A percentile compares a stretch with the other conserved stretches of the same genome.
Evolutionary conservation across 1,140 invertebrate genomes (phyloP).

Genomic region (Steinernema feltiae): DNA sequence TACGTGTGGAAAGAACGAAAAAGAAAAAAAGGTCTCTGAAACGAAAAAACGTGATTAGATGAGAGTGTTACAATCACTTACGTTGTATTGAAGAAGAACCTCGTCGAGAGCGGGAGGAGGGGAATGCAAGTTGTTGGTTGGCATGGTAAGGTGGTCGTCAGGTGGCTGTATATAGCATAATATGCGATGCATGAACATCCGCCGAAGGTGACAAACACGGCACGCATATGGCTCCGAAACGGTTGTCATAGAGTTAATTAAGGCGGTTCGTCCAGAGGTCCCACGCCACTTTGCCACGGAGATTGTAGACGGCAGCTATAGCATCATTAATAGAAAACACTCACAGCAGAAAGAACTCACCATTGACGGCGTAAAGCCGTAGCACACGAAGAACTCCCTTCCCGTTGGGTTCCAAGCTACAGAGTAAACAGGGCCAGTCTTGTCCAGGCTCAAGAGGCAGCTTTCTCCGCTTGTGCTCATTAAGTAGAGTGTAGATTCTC

Average conservation of each 20-base stretch:
- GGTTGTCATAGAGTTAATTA: constrained; percentile 83
- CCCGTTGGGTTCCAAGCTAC: constrained; percentile 84
- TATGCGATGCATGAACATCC: too few relatives aligned
- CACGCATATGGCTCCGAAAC: constrained; percentile 81
- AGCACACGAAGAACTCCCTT: constrained; percentile 59
- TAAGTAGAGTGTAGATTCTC: constrained; percentile 82
- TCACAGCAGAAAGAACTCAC: constrained; percentile 36
- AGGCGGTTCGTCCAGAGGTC: constrained; percentile 81
- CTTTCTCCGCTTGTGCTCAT: constrained; percentile 73
- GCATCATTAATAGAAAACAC: not conserved
- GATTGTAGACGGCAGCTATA: constrained; percentile 73
- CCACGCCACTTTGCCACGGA: constrained; percentile 82
- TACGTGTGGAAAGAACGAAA: too few relatives aligned
- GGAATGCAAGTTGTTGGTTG: too few relatives aligned
- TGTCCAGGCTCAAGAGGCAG: constrained; percentile 66
- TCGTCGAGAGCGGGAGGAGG: too few relatives aligned
- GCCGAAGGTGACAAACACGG: too few relatives aligned
- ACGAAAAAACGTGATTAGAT: too few relatives aligned
- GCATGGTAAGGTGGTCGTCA: too few relatives aligned
- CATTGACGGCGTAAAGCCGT: constrained; percentile 78
- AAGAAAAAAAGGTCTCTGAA: too few relatives aligned
- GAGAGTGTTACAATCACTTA: too few relatives aligned
- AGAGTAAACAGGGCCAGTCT: constrained; percentile 80
- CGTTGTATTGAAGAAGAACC: too few relatives aligned
- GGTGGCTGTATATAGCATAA: too few relatives aligned